Evolutionary conservation across 2,113 vertebrate genomes (phyloP).

Genomic region (Campylomormyrus tamandua): DNA sequence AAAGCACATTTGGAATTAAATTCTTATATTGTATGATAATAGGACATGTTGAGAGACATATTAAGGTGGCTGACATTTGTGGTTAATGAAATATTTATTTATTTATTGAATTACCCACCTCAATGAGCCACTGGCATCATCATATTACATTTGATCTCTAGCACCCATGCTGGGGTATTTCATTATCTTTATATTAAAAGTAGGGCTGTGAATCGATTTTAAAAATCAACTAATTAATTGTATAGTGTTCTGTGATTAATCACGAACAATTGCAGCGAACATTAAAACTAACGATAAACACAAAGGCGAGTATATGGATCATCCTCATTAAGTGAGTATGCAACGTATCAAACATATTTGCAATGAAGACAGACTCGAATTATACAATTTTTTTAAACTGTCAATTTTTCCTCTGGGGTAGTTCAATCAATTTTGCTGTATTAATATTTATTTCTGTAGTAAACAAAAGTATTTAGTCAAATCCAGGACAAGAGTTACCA

Average conservation of each 20-base stretch:
- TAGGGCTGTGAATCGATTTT: neutral
- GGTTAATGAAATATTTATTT: neutral
- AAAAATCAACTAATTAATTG: neutral
- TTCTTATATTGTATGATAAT: neutral
- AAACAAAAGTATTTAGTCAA: too few species aligned
- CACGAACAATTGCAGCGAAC: neutral
- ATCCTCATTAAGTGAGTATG: neutral
- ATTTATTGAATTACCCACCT: neutral
- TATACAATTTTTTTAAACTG: too few species aligned
- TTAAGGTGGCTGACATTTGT: neutral
- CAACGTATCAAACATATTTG: neutral
- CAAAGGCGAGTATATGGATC: neutral
- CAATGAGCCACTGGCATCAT: neutral
- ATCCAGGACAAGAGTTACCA: too few species aligned
- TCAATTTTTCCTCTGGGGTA: too few species aligned
- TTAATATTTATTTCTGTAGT: too few species aligned
- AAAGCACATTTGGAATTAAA: neutral
- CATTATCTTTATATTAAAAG: neutral
- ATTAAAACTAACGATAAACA: neutral
- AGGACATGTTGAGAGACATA: neutral
- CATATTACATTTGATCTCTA: neutral
- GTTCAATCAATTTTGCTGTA: too few species aligned
- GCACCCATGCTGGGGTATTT: neutral
- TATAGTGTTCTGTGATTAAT: neutral
- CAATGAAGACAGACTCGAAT: neutral